Evolutionary conservation across 2,888 invertebrate species (phyloP).

Genomic region (Diarsia mendica): DNA sequence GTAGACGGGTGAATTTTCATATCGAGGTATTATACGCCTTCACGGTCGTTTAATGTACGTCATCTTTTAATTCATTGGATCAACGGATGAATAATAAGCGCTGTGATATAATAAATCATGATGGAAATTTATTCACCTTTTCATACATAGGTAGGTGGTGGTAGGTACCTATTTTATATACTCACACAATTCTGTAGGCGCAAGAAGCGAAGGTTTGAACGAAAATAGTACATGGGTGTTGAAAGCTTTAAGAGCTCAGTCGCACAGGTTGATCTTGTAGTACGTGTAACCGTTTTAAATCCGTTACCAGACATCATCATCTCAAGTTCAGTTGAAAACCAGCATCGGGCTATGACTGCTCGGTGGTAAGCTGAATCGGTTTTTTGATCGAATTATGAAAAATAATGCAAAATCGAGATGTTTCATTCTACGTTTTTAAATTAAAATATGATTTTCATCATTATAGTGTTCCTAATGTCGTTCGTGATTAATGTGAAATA

Average conservation of each 20-base stretch:
- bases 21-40: constrained; percentile 54
- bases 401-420: too few species aligned
- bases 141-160: background rate
- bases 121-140: constrained; percentile 43
- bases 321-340: too few species aligned
- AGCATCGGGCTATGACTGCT: too few species aligned
- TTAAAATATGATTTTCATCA: background rate
- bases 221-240: background rate
- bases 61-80: constrained; percentile 62
- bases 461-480: background rate
- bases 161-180: too few species aligned
- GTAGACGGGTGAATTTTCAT: constrained; percentile 56
- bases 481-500: background rate
- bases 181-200: background rate
- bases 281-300: too few species aligned
- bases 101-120: constrained; percentile 37
- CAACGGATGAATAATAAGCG: constrained; percentile 54
- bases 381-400: too few species aligned
- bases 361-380: too few species aligned
- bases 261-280: background rate
- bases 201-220: background rate
- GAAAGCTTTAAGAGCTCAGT: background rate
- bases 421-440: too few species aligned
- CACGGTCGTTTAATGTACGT: constrained; percentile 43
- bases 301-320: too few species aligned